A percentile compares a stretch with the other conserved stretches of the same genome.
These are phyloP conservation scores for Phymatocera aterrima DNA, from an alignment of 2,888 invertebrate species.

Conservation along the genomic window DNA sequence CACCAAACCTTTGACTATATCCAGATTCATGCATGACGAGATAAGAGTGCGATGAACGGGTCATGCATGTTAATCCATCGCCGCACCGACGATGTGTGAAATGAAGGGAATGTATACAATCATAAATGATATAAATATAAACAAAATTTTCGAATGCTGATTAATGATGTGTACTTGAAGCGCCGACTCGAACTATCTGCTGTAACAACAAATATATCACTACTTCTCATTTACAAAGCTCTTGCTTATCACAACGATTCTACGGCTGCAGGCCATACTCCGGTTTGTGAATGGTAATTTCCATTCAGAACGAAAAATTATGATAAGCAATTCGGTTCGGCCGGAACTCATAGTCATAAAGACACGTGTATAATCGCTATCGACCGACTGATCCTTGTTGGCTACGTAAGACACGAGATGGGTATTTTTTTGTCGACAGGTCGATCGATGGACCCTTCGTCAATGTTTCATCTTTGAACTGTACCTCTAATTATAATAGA, in stretches of 20 bases:
- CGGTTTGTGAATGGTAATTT: not conserved
- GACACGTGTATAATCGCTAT: not conserved
- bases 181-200: not conserved
- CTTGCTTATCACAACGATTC: not conserved
- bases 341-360: not conserved
- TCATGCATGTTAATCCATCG: not conserved
- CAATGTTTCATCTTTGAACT: slow-evolving; percentile 14
- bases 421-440: slow-evolving; percentile 14
- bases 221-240: not conserved
- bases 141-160: not conserved
- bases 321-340: not conserved
- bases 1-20: not conserved
- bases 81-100: not conserved
- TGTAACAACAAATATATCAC: not conserved
- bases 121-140: not conserved
- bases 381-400: slow-evolving; percentile 11
- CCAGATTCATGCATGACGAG: not conserved
- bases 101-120: not conserved
- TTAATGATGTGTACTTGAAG: not conserved
- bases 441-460: slow-evolving; percentile 12
- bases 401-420: not conserved
- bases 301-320: not conserved
- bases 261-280: too few relatives aligned
- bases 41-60: not conserved
- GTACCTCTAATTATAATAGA: not conserved